A percentile compares a stretch with the other conserved stretches of the same genome.
Conservation (phyloP, 1,140 invertebrate species). For the Holotrichia oblita region DNA sequence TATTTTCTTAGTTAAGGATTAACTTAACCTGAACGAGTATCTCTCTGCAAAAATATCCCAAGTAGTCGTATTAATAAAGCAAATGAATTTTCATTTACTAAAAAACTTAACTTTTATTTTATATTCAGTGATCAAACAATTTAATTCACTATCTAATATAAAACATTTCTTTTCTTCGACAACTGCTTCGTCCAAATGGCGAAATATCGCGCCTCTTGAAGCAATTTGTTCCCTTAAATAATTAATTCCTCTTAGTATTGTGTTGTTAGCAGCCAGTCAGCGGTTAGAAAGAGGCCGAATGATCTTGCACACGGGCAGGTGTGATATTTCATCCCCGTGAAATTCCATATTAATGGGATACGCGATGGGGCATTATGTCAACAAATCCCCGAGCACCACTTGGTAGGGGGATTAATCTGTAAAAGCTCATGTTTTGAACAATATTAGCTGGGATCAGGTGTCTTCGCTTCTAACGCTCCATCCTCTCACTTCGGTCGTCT, state of each 20-base stretch:
- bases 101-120: too few relatives aligned
- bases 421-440: conserved; percentile 48
- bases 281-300: background rate
- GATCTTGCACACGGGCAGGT: conserved; percentile 23
- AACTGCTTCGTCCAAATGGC: too few relatives aligned
- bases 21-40: too few relatives aligned
- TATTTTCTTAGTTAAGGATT: too few relatives aligned
- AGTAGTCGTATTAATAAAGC: too few relatives aligned
- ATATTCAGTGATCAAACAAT: too few relatives aligned
- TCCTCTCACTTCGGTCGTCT: background rate
- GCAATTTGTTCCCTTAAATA: conserved; percentile 1
- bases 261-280: background rate
- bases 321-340: conserved; percentile 49
- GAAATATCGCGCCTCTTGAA: too few relatives aligned
- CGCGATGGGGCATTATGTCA: conserved; percentile 42
- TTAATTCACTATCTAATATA: too few relatives aligned
- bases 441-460: conserved; percentile 47
- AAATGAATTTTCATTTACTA: too few relatives aligned
- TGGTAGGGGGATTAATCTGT: conserved; percentile 47
- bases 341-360: conserved; percentile 49
- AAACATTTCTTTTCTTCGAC: too few relatives aligned
- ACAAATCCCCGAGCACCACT: conserved; percentile 46
- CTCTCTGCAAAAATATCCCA: too few relatives aligned
- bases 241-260: background rate
- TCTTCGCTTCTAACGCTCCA: conserved; percentile 37